Evolutionary conservation across 2,888 invertebrate species (phyloP), one percentile per base, ranked within the genome.

Genomic region (Watsonalla cultraria): DNA sequence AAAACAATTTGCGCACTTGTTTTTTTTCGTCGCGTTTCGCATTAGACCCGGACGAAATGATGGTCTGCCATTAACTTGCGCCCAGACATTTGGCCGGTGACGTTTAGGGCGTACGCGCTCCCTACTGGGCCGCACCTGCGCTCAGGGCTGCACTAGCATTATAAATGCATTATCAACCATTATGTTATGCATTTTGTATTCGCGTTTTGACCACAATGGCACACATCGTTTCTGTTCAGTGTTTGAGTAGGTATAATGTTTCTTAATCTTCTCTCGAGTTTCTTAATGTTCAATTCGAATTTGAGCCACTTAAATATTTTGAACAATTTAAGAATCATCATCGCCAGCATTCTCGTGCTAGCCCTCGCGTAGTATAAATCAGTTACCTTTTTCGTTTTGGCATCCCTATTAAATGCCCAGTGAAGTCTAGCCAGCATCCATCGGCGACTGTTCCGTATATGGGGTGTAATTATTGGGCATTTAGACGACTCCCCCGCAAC

Each of bases 1-100:
- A 86, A 89, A 90, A 88, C 86, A 90, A 90, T 90, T 89, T 88
- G 79, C 72, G 70, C 72, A 74, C 73, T 81, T 72, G 67, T 81
- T 74, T 81, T 83, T 83, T 82, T 74, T 60, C 65, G 73, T 72
- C 72, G 68, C 72, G 77, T 64, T 67, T 67, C 69, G 72, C 79
- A 80, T 85, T 82, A 84, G 83, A 72, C 66, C 61, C 70, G 65
- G 66, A 61, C 72, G 72, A 37, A 74, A 76, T 80, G 78, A 80
- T 80, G 80, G 73, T 58, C 67, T 61, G 79, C 78, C 78, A 84
- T 86, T 82, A 85, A 69, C 65, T 70, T 65, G 70, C 64, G 72
- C 60, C 68, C 71, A 76, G 73, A 70, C 76, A 6, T 9, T 8
- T 34, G 47, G 11, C 47, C 45, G 67, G 63, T 70, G 72, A 78